Base-by-base conservation (phyloP, 1,140 invertebrate genomes). In the Vollenhovia emeryi region DNA sequence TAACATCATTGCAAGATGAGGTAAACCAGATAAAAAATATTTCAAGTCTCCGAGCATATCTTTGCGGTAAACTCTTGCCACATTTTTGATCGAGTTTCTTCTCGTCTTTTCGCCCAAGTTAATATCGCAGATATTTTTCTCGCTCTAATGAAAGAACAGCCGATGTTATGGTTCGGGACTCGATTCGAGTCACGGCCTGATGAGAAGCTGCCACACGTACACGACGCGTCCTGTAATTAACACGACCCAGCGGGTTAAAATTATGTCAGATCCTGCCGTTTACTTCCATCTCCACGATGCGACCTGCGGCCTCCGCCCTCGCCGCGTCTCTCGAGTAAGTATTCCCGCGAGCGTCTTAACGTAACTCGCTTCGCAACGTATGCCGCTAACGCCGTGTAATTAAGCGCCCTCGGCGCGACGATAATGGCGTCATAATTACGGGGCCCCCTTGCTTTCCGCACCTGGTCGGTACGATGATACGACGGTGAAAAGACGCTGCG, bases 261-360 rank as follows among this genome's bases (percentile, higher is more conserved):
- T 89, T 89, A 88, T 85, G 84, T 71, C 76, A 48, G 84, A 40
- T 86, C 75, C 62, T 64, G 66, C 59, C 71, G 74, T 68, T 87
- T 73, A 76, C 87, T 43, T 87, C 86, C 45, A 30, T 33, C 74
- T 45, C 21, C 33, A 36, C 24, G 45, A 33, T n/a, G 50, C 73
- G 55, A 55, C 83, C 76, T 45, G 55, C 68, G 50, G 57, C 45
- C 66, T 68, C 43, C 78, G 64, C 48, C n/a, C 71, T 73, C 55
- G 18, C 30, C 74, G 13, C 84, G 36, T 78, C 78, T 76, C 48
- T 24, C 43, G 66, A 43, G 76, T 64, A 86, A 90, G 86, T 90
- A 86, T 90, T 90, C 88, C 89, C 88, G 88, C 82, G 88, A 90
- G 89, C 86, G 62, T 68, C 88, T 90, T 90, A 84, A 86, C 88